Evolutionary conservation across 2,888 invertebrate species (phyloP), one percentile per base, ranked within the genome.

Genomic region (Tineola bisselliella): DNA sequence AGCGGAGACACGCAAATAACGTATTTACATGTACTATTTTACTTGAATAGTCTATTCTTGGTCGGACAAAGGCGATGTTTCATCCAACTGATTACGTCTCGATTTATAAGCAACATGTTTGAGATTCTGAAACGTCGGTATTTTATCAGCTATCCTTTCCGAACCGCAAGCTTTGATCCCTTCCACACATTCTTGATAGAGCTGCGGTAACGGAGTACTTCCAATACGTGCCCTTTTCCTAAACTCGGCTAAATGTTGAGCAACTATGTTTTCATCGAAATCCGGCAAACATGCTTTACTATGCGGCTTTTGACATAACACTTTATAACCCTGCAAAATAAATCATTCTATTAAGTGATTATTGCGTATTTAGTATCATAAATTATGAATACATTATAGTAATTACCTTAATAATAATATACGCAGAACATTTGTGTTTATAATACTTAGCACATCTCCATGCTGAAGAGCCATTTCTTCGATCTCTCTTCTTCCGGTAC

Each of bases 381-480:
- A 10, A 38, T 38, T 3, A 38, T 6, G 8, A 6, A 12, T 43
- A n/a, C 8, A n/a, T 43, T 43, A n/a, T 43, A n/a, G 15, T 48
- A 48, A 3, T 48, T 17, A 48, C 48, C 48, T 48, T 48, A 48
- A 48, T 48, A 48, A 48, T 48, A 17, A 48, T 15, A 48, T 48
- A 48, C 48, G 48, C 48, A 48, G 48, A 48, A 17, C 48, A 48
- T 48, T 48, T 48, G 15, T 48, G 48, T 10, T 48, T 48, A 15
- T 48, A 48, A 13, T 48, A 48, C 15, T 48, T 48, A n/a, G 48
- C 48, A 15, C 48, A 48, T 48, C 48, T 48, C 48, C 48, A 48
- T 8, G 48, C 48, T 15, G 48, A 48, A 10, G 48, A 48, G n/a
- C 48, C 48, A 17, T 48, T 48, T 48, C 48, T 48, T 2, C 48